Evolutionary conservation across 2,888 invertebrate species (phyloP), one percentile per base, ranked within the genome.

Genomic region (Pachydiplax longipennis): DNA sequence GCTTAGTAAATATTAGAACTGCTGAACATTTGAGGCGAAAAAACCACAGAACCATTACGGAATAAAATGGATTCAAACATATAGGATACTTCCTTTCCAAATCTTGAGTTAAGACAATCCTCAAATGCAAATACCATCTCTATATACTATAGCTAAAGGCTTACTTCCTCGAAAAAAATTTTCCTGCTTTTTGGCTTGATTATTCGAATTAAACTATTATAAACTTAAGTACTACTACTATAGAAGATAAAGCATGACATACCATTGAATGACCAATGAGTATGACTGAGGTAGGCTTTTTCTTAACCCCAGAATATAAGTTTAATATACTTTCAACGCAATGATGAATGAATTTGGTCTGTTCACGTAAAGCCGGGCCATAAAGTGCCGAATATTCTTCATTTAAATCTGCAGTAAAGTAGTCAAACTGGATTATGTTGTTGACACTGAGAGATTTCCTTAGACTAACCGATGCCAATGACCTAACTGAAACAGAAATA

Each of bases 211-310:
- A 18, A 53, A 53, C 18, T 3, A 53, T 53, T 53, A 18, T 1
- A 1, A 53, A 4, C 2, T 1, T 1, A 18, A 5, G 53, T 18
- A 53, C 53, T 18, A 8, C 10, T 8, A 44, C 10, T 44, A 44
- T 10, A 44, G 4, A 6, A 44, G 10, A 44, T 44, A 8, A 44
- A 44, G 5, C 4, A 44, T 3, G 44, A 44, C 94, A 94, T 94
- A 97, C 98, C 98, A 99, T 98, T 13, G 99, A 99, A 95, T 99
- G 99, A 10, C 99, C 99, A 93, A 99, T 96, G 0, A 99, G 93
- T 82, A 99, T 95, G 25, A 99, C 96, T 82, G 95, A 95, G 48
- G 93, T 94, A 1, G 95, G 96, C 92, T 92, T 92, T 91, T 94
- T 93, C 18, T 91, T 94, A 92, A 92, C 94, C 92, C 93, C 95